Conservation (phyloP, 1,140 invertebrate species). For the Pseudomyrmex concolor region DNA sequence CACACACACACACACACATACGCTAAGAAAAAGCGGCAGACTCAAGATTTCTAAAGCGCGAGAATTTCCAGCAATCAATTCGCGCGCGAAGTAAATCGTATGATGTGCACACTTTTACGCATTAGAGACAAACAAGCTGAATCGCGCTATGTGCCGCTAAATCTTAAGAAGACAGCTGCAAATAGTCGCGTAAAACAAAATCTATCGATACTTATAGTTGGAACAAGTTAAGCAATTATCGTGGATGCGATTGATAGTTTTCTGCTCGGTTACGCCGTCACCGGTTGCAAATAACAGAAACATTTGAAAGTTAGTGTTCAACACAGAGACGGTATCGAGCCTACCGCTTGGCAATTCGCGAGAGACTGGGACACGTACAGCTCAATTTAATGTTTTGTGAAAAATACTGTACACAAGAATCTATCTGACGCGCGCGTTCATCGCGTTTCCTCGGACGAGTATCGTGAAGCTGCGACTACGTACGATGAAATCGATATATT, state of each 20-base stretch:
- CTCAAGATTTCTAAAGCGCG: constrained; percentile 35
- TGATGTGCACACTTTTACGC: background rate
- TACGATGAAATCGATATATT: constrained; percentile 64
- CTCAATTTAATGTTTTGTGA: constrained; percentile 64
- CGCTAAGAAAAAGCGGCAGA: constrained; percentile 47
- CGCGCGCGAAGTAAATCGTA: constrained; percentile 9
- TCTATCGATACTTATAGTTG: background rate
- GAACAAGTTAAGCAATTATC: constrained; percentile 17
- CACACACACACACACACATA: background rate
- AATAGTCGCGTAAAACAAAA: constrained; percentile 17
- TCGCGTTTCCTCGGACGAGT: constrained; percentile 50
- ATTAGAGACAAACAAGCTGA: constrained; percentile 15
- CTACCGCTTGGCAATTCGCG: constrained; percentile 61
- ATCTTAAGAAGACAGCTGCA: constrained; percentile 15
- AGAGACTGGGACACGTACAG: constrained; percentile 60
- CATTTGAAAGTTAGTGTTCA: constrained; percentile 29
- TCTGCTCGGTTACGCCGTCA: background rate
- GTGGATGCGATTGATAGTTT: background rate
- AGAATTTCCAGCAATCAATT: constrained; percentile 8
- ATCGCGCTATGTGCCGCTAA: background rate
- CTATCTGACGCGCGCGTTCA: constrained; percentile 63
- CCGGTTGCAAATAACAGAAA: constrained; percentile 24
- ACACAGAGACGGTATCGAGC: constrained; percentile 45
- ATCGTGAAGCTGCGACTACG: constrained; percentile 61
- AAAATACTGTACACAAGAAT: constrained; percentile 80